Conservation (phyloP, 2,888 invertebrate species). For the Cephus pygmeus region DNA sequence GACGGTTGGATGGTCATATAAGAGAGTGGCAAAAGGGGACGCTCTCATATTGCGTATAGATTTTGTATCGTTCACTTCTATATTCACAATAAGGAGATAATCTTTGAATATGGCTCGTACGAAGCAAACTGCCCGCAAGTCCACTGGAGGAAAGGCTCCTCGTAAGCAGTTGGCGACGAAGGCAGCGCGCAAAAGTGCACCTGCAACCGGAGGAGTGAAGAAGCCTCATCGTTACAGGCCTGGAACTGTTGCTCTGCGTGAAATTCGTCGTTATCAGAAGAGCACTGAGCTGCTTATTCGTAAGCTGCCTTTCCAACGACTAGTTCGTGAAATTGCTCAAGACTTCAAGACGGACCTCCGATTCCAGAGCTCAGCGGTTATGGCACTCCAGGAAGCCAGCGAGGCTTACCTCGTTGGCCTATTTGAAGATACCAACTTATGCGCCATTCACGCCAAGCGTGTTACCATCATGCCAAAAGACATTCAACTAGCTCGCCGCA, state of each 20-base stretch:
- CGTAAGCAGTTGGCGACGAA: conserved; percentile 78
- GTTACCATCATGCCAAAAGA: conserved; percentile 77
- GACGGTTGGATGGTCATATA: no score
- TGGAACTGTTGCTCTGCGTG: conserved; percentile 77
- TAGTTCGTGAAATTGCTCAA: conserved; percentile 80
- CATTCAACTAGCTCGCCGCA: conserved; percentile 68
- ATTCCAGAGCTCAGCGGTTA: conserved; percentile 78
- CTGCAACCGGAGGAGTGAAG: conserved; percentile 78
- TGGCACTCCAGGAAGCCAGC: conserved; percentile 75
- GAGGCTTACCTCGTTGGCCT: conserved; percentile 76
- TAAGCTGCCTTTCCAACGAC: conserved; percentile 78
- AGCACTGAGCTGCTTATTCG: conserved; percentile 78
- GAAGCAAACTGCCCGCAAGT: conserved; percentile 80
- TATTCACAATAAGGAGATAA: no score
- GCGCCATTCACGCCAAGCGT: conserved; percentile 80
- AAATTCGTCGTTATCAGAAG: conserved; percentile 80
- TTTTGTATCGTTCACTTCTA: no score
- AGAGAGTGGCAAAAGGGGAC: no score
- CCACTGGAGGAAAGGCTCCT: conserved; percentile 80
- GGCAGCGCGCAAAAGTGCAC: conserved; percentile 77
- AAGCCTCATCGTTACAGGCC: conserved; percentile 79
- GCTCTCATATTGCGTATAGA: no score
- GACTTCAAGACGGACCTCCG: conserved; percentile 79
- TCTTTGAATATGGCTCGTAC: conserved; percentile 74
- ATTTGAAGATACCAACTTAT: conserved; percentile 82